phyloP scores from a whole-genome alignment of 2,113 vertebrate species.

The Thymallus thymallus region DNA sequence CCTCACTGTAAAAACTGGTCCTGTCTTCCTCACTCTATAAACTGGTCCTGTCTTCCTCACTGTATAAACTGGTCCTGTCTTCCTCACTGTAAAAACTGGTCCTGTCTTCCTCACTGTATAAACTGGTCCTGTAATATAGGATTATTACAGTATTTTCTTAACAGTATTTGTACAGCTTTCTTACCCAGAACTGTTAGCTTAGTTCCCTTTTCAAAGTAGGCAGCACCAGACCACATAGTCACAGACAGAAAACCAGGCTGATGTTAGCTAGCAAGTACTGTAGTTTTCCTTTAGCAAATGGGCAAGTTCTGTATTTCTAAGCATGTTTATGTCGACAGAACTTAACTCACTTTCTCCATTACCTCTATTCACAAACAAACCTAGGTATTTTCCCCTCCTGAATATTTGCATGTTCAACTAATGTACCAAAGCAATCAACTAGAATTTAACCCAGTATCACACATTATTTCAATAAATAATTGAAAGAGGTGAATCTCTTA shows the following conservation, averaged over 20 bases:
- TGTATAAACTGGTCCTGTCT: no score
- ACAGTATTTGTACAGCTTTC: no score
- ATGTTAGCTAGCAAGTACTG: not conserved
- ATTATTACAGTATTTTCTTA: no score
- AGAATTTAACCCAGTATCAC: not conserved
- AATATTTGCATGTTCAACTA: not conserved
- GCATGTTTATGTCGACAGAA: not conserved
- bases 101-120: no score
- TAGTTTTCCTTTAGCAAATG: no score
- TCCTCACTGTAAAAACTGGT: no score
- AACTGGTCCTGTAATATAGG: not conserved
- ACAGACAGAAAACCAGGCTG: conserved; percentile 9
- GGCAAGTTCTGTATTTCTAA: not conserved
- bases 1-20: no score
- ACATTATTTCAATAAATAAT: not conserved
- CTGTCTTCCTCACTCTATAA: no score
- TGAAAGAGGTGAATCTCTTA: conserved; percentile 29
- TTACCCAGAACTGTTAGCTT: conserved; percentile 57
- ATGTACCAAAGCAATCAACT: not conserved
- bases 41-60: no score
- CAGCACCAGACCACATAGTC: conserved; percentile 37
- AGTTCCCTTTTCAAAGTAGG: conserved; percentile 67
- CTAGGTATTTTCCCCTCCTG: not conserved
- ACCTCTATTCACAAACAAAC: not conserved
- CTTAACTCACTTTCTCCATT: not conserved